Evolutionary conservation across 2,797 vertebrate genomes (phyloP).

Genomic region (Oceanodroma leucorhoa): DNA sequence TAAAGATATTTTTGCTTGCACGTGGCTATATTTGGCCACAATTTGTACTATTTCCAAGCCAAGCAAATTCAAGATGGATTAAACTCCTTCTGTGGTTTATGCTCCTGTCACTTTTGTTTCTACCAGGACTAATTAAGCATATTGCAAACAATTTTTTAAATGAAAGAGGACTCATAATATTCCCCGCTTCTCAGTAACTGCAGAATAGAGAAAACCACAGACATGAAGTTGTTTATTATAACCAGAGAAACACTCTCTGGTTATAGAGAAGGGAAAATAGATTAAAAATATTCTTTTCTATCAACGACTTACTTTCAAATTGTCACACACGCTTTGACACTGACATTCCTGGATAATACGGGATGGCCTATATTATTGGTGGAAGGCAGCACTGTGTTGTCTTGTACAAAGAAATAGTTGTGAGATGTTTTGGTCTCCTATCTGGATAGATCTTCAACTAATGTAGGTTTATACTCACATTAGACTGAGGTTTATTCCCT

Average conservation of each 20-base stretch:
- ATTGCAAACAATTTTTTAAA: background rate
- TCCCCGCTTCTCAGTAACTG: background rate
- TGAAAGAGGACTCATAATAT: background rate
- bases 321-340: background rate
- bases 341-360: background rate
- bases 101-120: background rate
- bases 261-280: background rate
- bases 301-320: background rate
- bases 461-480: background rate
- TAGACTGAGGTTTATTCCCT: background rate
- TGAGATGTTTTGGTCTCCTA: accelerated
- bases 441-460: background rate
- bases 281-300: background rate
- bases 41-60: background rate
- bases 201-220: background rate
- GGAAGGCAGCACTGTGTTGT: background rate
- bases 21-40: background rate
- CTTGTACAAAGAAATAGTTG: background rate
- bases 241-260: background rate
- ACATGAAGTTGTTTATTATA: background rate
- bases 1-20: background rate
- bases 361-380: background rate
- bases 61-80: background rate
- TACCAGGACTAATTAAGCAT: background rate
- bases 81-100: background rate